Evolutionary conservation across 2,797 vertebrate genomes (phyloP), one percentile per base, ranked within the genome.

Genomic region (Hephaestus fuliginosus): DNA sequence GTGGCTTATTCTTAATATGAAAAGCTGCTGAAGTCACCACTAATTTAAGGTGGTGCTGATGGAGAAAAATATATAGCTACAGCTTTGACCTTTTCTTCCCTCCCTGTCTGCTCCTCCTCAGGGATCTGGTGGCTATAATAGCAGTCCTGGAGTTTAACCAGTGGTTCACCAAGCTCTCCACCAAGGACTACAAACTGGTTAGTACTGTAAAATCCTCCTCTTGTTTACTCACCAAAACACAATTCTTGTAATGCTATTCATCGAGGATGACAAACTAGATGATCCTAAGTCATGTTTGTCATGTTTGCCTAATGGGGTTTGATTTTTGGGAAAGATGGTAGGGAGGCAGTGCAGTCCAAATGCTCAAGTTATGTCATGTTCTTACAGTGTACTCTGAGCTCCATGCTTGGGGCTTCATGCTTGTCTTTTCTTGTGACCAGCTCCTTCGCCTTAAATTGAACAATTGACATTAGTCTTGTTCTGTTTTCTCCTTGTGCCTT

Each of bases 91-190:
- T 74, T 74, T 80, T 51, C n/a, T 76, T 36, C 68, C 49, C 28
- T 65, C 39, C 17, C 11, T 67, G 48, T 56, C 17, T 85, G 30
- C 36, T 68, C 28, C 11, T 82, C 69, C 74, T 79, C 93, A 99
- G 98, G 94, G 98, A 99, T 95, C 96, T 99, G 91, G 97, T 99
- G 90, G 98, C 98, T 57, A 99, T 99, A 88, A 96, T 98, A 79
- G 98, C 97, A 69, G 97, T 97, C 3, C 94, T 99, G 93, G 98
- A 99, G 80, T 98, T 98, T 77, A 99, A 99, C 93, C 98, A 98
- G 92, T 99, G 98, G 98, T 99, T 99, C 95, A 98, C 96, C 82
- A 99, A 98, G 87, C 95, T 99, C 79, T 97, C 97, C 76, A 97
- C 97, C 18, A 99, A 98, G 94, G 98, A 99, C 91, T 96, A 97